Conservation (phyloP, 2,888 invertebrate species). For the Plebejus argus region DNA sequence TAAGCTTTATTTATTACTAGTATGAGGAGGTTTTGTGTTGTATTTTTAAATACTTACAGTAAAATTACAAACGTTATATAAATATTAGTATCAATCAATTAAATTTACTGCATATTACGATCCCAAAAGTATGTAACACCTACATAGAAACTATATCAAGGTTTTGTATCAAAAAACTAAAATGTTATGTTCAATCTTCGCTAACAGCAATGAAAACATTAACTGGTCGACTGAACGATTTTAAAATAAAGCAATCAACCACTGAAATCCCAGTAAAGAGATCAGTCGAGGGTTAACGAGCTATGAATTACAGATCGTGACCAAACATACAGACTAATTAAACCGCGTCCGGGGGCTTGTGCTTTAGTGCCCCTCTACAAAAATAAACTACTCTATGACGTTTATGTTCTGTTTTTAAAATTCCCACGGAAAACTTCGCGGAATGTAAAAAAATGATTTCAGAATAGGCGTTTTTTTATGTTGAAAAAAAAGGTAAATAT, state of each 20-base stretch:
- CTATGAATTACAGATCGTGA: conserved; percentile 41
- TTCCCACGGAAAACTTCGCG: not conserved
- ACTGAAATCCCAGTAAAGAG: conserved; percentile 36
- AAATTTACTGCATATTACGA: too few relatives aligned
- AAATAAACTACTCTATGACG: conserved; percentile 3
- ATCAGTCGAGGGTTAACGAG: conserved; percentile 40
- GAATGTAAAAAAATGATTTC: not conserved
- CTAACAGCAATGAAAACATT: not conserved
- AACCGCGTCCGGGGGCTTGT: conserved; percentile 40
- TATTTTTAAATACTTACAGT: too few relatives aligned
- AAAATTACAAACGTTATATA: too few relatives aligned
- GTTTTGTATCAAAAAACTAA: not conserved
- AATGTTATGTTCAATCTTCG: not conserved
- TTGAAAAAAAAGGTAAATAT: too few relatives aligned
- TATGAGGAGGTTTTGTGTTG: too few relatives aligned
- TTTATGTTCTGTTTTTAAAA: not conserved
- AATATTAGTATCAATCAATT: too few relatives aligned
- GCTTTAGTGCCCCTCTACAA: conserved; percentile 34
- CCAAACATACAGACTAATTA: conserved; percentile 41
- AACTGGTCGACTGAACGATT: conserved; percentile 13
- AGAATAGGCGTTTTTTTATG: not conserved
- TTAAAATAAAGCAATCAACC: conserved; percentile 38
- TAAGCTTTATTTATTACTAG: too few relatives aligned
- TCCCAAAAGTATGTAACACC: not conserved
- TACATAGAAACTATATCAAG: not conserved